Base-by-base conservation (phyloP, 2,797 vertebrate genomes). In the Psittacula echo region DNA sequence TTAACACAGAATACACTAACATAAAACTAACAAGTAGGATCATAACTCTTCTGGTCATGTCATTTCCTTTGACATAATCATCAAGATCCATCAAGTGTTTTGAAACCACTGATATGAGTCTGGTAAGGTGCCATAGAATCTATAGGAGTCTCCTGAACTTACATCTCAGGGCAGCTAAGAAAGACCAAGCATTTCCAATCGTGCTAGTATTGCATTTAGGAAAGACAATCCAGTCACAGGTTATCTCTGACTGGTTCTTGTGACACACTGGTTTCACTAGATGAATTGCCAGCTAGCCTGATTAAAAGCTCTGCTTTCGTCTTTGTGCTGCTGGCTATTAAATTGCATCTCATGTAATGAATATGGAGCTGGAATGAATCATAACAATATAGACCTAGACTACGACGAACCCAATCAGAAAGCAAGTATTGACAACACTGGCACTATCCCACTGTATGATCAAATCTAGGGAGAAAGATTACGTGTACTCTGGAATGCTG, bases 351-450 rank as follows among this genome's bases (percentile, higher is more conserved):
- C 27, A 4, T 13, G 3, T 39, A 37, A 82, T 29, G 7, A 75
- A 44, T 65, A 29, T 10, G 7, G 10, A 3, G 3, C 13, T 79
- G 34, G 13, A 79, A 21, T 0, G 0, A 61, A 23, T 30, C 48
- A 61, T 42, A 60, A 92, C 41, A 32, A 21, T 30, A 34, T 5
- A 81, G 3, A 67, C 8, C 9, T 75, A 44, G 61, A 74, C 27
- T 77, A 27, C 54, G 90, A 44, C 27, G 32, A 85, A 18, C 5
- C 5, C 7, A 17, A 21, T 26, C 53, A 64, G 65, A 95, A 77
- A 51, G 29, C 58, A 54, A 72, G 20, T 48, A 47, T 18, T 78
- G 39, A 13, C 47, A 82, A 16, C 1, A 0, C 7, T 81, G 34
- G 27, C 4, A 0, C 32, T 83, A 48, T 80, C 27, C 29, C 14